phyloP scores from a whole-genome alignment of 2,888 invertebrate genomes.

The Philonicus albiceps region DNA sequence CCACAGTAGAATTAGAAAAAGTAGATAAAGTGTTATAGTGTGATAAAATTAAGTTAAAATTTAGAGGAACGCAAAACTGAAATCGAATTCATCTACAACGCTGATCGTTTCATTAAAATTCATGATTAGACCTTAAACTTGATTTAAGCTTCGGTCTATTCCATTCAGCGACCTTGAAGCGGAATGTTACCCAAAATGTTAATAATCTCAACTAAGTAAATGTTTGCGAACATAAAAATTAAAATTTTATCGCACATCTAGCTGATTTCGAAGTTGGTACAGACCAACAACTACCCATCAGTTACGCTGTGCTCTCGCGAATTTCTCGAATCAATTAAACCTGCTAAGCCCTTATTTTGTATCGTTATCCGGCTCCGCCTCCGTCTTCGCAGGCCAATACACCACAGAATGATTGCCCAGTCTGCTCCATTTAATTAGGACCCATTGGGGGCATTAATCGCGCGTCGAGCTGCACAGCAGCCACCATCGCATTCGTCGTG shows the following conservation, averaged over 20 bases:
- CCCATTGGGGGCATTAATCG: constrained; percentile 33
- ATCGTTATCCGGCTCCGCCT: background rate
- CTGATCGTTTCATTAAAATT: too few species aligned
- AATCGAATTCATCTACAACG: too few species aligned
- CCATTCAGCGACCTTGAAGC: too few species aligned
- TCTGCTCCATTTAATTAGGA: constrained; percentile 38
- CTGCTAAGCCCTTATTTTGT: background rate
- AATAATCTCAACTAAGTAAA: too few species aligned
- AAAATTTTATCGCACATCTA: background rate
- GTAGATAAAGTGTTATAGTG: too few species aligned
- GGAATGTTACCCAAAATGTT: too few species aligned
- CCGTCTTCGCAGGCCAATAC: background rate
- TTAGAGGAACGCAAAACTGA: too few species aligned
- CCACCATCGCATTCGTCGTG: constrained; percentile 16
- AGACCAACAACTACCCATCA: background rate
- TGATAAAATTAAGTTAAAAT: too few species aligned
- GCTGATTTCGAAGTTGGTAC: background rate
- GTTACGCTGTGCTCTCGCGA: background rate
- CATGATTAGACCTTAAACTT: too few species aligned
- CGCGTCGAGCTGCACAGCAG: background rate
- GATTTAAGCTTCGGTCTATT: too few species aligned
- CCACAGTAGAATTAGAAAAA: too few species aligned
- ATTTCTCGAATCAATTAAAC: background rate
- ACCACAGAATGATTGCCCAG: constrained; percentile 31
- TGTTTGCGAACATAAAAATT: background rate